Evolutionary conservation across 2,888 invertebrate genomes (phyloP), one percentile per base, ranked within the genome.

Genomic region (Digitonthophagus gazella): DNA sequence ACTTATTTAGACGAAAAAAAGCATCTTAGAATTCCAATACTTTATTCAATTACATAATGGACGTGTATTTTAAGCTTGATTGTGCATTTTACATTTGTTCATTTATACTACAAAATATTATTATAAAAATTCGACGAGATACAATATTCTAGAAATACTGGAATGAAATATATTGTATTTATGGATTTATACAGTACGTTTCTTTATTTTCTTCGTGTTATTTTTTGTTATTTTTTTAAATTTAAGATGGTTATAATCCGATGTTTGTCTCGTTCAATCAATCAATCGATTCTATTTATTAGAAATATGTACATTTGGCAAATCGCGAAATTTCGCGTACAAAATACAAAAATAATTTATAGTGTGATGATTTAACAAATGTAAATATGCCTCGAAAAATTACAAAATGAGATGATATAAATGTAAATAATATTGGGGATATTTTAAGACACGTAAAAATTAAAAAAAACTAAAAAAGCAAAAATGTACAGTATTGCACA

Each of bases 1-100:
- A n/a, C n/a, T n/a, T n/a, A n/a, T n/a, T n/a, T n/a, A n/a, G n/a
- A n/a, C n/a, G n/a, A 44, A 44, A 44, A 44, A 44, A 44, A 44
- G 2, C 8, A 44, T 44, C 11, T 44, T n/a, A n/a, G n/a, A 44
- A 44, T 8, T 44, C 28, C 28, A 44, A 44, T 44, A 44, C 6
- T 44, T 44, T 44, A 44, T 8, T 44, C 11, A 44, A 18, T 61
- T 61, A 61, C 61, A 61, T 61, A 61, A 61, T 61, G 61, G 61
- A 61, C 61, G 61, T 61, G 61, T 61, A 18, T 61, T 61, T 61
- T 18, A 61, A 61, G 61, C 61, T 57, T 61, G 61, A 61, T 61
- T 61, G 61, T 61, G 61, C 61, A 61, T 61, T 61, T 61, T 61
- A 61, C 61, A 61, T 61, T 61, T 61, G 61, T 61, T 61, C 61